Base-by-base conservation (phyloP, 2,888 invertebrate genomes). In the Drosophila cognata region DNA sequence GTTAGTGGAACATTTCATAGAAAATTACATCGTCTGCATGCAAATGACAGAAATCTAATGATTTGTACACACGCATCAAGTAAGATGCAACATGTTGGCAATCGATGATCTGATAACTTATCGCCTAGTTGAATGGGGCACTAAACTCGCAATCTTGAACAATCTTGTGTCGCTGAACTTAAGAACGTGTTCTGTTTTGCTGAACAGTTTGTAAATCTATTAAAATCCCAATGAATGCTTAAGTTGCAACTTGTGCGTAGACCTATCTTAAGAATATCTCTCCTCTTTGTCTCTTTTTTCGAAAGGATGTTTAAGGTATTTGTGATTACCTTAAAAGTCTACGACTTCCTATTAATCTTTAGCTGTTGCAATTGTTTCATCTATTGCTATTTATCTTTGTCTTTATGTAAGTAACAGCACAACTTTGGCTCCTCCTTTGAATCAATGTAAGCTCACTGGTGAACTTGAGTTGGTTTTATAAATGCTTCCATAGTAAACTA, bases 11-110 rank as follows among this genome's bases (percentile, higher is more conserved):
- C 64, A 71, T 76, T 76, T 55, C 60, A 71, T 67, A 55, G 72
- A 70, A 74, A 74, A 59, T 68, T 48, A 81, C 68, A 59, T 71
- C 65, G 79, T 79, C 75, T 79, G 66, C 63, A 79, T 79, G 78
- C 71, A 79, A 79, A 79, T 71, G 79, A 58, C 75, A 60, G 28
- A 33, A 58, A 58, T 58, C 60, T 66, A 75, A 79, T 79, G 71
- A 79, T 71, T 79, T 65, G 56, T 31, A 48, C 61, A 51, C 64
- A 67, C 60, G 58, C 65, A 63, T 60, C 36, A 57, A 53, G 16
- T 10, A 10, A 50, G 57, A 50, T 74, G 78, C 71, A 79, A 79
- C 79, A 71, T 71, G 79, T 66, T 66, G 75, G 36, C 53, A 57
- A 60, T 46, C 55, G 38, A 48, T 62, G 58, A 35, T 18, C 38